Evolutionary conservation across 2,113 vertebrate species (phyloP).

Genomic region (Aspiorhynchus laticeps): DNA sequence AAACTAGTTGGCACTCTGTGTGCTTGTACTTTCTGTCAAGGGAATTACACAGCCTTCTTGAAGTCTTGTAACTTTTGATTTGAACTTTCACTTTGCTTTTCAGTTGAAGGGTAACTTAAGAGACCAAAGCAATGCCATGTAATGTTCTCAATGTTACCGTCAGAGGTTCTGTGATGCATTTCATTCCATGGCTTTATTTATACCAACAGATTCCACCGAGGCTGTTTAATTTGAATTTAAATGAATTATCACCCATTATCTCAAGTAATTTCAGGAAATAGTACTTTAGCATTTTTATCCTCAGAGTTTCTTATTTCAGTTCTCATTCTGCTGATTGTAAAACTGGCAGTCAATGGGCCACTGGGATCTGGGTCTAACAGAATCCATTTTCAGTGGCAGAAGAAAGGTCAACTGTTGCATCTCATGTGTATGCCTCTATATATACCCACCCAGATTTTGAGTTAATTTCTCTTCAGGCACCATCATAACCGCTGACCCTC

Average conservation of each 20-base stretch:
- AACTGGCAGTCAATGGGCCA: not conserved
- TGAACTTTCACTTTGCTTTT: slow-evolving; percentile 10
- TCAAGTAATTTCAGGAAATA: not conserved
- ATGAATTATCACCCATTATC: not conserved
- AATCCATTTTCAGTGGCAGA: not conserved
- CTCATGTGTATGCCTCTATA: slow-evolving; percentile 18
- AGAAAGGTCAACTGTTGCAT: slow-evolving; percentile 18
- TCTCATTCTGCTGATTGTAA: not conserved
- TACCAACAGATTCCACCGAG: not conserved
- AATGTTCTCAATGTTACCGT: not conserved
- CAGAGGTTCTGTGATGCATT: not conserved
- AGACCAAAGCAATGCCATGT: not conserved
- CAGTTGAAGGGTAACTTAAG: not conserved
- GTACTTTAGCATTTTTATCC: not conserved
- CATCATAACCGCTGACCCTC: slow-evolving; percentile 38
- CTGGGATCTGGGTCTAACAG: not conserved
- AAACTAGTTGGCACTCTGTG: slow-evolving; percentile 58
- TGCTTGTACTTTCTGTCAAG: slow-evolving; percentile 61
- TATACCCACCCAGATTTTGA: slow-evolving; percentile 21
- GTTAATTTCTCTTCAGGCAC: slow-evolving; percentile 42
- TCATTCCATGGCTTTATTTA: not conserved
- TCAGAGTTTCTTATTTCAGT: not conserved
- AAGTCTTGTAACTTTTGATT: slow-evolving; percentile 19
- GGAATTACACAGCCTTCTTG: not conserved
- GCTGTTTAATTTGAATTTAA: not conserved